Evolutionary conservation across 2,888 invertebrate species (phyloP), one percentile per base, ranked within the genome.

Genomic region (Cartodere bifasciata): DNA sequence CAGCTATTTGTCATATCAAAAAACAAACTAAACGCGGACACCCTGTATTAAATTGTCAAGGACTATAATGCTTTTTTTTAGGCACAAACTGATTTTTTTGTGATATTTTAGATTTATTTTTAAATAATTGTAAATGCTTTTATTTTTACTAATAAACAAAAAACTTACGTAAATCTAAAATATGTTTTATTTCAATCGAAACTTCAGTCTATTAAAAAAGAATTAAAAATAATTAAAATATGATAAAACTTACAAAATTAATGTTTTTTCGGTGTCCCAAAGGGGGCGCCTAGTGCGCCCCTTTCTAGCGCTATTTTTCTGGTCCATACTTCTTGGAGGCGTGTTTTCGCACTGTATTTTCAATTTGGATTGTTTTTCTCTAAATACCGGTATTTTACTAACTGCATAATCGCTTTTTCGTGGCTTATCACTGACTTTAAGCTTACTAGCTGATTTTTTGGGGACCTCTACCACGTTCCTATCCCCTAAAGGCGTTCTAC

Each of bases 181-280:
- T n/a, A n/a, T n/a, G n/a, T n/a, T n/a, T n/a, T n/a, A n/a, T n/a
- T n/a, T n/a, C n/a, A n/a, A n/a, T n/a, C n/a, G n/a, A n/a, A n/a
- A n/a, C n/a, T n/a, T n/a, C n/a, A n/a, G n/a, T n/a, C n/a, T n/a
- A n/a, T n/a, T n/a, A n/a, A n/a, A n/a, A n/a, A n/a, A n/a, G n/a
- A n/a, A n/a, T n/a, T n/a, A n/a, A n/a, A n/a, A n/a, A n/a, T n/a
- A n/a, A n/a, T n/a, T n/a, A n/a, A n/a, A n/a, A n/a, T n/a, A n/a
- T n/a, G 26, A 25, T 23, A 22, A 28, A 38, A 35, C 10, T 43
- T 52, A 59, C 42, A 59, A 56, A 31, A 58, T 44, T 31, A 60
- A 34, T 15, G 60, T 58, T 32, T 50, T 52, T 41, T 60, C 56
- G 24, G 49, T 45, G 36, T 56, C 56, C 60, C 60, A 60, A 13